A percentile compares a stretch with the other conserved stretches of the same genome.
phyloP scores from a whole-genome alignment of 2,888 invertebrate species.

The Tricholauxania praeusta region DNA sequence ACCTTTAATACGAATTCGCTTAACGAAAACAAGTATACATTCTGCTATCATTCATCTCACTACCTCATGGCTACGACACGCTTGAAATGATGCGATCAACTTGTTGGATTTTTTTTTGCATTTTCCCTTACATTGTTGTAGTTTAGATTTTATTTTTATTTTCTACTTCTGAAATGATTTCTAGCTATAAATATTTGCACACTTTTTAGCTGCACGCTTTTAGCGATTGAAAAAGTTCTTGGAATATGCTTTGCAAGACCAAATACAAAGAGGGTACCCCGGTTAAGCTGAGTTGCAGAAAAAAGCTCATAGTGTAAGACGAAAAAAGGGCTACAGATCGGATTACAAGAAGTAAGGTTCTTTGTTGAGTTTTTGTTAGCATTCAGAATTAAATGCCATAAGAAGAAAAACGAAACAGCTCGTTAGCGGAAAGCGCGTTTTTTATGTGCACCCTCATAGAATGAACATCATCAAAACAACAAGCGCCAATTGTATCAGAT shows the following conservation, averaged over 20 bases:
- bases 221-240: conserved; percentile 1
- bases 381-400: conserved; percentile 22
- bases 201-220: conserved; percentile 5
- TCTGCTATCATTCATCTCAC: too few relatives aligned
- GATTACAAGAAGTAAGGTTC: conserved; percentile 17
- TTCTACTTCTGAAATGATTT: too few relatives aligned
- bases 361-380: conserved; percentile 3
- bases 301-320: background rate
- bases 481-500: conserved; percentile 29
- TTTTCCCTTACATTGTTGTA: too few relatives aligned
- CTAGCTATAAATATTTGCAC: too few relatives aligned
- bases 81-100: too few relatives aligned
- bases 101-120: too few relatives aligned
- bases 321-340: conserved; percentile 14
- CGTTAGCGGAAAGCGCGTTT: conserved; percentile 21
- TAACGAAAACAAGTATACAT: too few relatives aligned
- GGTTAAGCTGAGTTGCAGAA: background rate
- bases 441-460: background rate
- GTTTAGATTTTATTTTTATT: too few relatives aligned
- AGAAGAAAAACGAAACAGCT: conserved; percentile 1
- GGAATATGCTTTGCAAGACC: background rate
- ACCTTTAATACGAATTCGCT: too few relatives aligned
- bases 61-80: too few relatives aligned
- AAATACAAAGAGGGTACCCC: background rate
- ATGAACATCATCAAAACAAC: conserved; percentile 6